Conservation (phyloP, 2,113 vertebrate genomes). For the Malurus alboscapulatus region DNA sequence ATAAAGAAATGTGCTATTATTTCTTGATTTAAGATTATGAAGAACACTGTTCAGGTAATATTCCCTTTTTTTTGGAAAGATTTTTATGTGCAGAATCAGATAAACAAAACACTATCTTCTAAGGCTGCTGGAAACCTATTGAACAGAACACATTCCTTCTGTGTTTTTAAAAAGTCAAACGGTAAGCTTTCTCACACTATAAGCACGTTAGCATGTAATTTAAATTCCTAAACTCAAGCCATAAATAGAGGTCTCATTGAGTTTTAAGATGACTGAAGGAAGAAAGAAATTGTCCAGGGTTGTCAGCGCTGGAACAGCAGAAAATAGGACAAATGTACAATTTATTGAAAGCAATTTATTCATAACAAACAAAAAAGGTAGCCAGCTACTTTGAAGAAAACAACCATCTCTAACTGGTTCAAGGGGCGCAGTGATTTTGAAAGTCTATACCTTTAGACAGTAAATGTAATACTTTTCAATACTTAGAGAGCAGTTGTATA, state of each 20-base stretch:
- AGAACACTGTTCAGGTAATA: not conserved
- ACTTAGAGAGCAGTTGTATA: not conserved
- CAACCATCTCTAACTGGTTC: not conserved
- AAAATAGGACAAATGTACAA: constrained; percentile 1
- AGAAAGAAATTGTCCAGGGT: not conserved
- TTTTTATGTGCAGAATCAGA: constrained; percentile 18
- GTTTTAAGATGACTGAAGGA: not conserved
- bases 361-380: not conserved
- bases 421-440: not conserved
- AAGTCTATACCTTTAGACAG: not conserved
- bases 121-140: not conserved
- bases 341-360: constrained; percentile 2
- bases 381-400: not conserved
- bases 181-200: not conserved
- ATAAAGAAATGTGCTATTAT: constrained; percentile 35
- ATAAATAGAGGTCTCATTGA: constrained; percentile 6
- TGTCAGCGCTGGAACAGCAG: not conserved
- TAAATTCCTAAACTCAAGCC: not conserved
- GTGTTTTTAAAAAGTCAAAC: constrained; percentile 1
- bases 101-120: constrained; percentile 18
- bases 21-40: constrained; percentile 56
- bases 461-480: not conserved
- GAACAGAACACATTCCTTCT: not conserved
- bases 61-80: not conserved
- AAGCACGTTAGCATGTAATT: not conserved